Base-by-base conservation (phyloP, 2,797 vertebrate species). In the Eurystomus glaucurus region DNA sequence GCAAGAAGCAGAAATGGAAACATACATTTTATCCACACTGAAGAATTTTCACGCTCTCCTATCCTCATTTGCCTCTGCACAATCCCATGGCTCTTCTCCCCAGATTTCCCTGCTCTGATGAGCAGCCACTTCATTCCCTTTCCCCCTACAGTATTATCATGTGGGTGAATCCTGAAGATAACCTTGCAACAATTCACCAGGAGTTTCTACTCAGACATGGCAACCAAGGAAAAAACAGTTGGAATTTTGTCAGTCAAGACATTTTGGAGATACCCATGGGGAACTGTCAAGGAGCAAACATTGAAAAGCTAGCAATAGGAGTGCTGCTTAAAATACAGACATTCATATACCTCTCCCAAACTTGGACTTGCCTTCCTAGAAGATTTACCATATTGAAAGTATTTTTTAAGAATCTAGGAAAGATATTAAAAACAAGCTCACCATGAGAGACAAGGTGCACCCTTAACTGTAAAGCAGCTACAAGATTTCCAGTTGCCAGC, bases 401-500 rank as follows among this genome's bases (percentile, higher is more conserved):
- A n/a, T 14, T 48, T 91, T 61, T 83, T 50, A 83, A 72, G 50
- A 75, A 86, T 22, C 43, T 65, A 65, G 33, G 14, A 60, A 85
- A 68, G n/a, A 33, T 55, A 21, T 54, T 37, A 90, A 80, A 57
- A 93, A 57, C 23, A 72, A 90, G 45, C 26, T 92, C 23, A 66
- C 25, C n/a, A 16, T 9, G 52, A 74, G 8, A 91, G 14, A 69
- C n/a, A 81, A 90, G 41, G 29, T 81, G 46, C 76, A 90, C 78
- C 52, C 13, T 54, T 57, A 62, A 83, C 39, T 69, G 66, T 31
- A 79, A 90, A 81, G 35, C 7, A 93, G 25, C 62, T 48, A 54
- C n/a, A 65, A 64, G 61, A 79, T 22, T 74, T 92, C 50, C 46
- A 91, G 72, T 28, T 88, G 79, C 52, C 64, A 81, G 57, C 65